Percentiles rank a stretch among this genome's conserved stretches.
phyloP scores from a whole-genome alignment of 37 sponge, comb jelly and placozoan species.

The Eunapius fragilis region DNA sequence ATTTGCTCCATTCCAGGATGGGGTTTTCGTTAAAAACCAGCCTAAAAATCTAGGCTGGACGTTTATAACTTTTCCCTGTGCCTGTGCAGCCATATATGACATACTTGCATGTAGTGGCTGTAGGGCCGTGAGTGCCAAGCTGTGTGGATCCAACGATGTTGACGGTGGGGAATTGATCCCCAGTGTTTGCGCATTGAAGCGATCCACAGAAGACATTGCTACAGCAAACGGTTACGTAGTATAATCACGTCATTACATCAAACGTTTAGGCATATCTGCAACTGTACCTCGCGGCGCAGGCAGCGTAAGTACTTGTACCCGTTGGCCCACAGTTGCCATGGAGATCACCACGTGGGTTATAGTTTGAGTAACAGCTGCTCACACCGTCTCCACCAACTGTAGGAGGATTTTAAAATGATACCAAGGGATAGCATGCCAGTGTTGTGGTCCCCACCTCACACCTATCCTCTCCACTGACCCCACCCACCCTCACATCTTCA shows the following conservation, averaged over 20 bases:
- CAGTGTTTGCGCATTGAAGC: background rate
- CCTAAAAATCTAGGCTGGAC: no score
- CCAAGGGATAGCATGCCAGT: no score
- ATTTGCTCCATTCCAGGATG: no score
- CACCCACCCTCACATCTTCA: no score
- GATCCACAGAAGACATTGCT: background rate
- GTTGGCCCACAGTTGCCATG: constrained; percentile 59
- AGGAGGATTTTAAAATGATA: background rate
- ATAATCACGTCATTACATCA: background rate
- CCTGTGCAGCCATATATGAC: background rate
- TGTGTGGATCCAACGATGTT: background rate
- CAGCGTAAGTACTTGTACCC: background rate
- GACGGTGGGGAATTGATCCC: background rate
- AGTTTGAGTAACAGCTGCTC: constrained; percentile 14
- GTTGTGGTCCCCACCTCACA: no score
- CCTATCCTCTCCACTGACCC: no score
- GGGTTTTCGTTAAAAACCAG: no score
- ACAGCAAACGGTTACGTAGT: no score
- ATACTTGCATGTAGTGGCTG: background rate
- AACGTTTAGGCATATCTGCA: background rate
- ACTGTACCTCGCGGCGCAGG: background rate
- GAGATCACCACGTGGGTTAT: constrained; percentile 25
- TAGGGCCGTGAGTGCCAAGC: background rate
- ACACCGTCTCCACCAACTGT: constrained; percentile 7
- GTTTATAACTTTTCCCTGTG: no score